Base-by-base conservation (phyloP, 2,888 invertebrate species). In the Agriopis aurantiaria region DNA sequence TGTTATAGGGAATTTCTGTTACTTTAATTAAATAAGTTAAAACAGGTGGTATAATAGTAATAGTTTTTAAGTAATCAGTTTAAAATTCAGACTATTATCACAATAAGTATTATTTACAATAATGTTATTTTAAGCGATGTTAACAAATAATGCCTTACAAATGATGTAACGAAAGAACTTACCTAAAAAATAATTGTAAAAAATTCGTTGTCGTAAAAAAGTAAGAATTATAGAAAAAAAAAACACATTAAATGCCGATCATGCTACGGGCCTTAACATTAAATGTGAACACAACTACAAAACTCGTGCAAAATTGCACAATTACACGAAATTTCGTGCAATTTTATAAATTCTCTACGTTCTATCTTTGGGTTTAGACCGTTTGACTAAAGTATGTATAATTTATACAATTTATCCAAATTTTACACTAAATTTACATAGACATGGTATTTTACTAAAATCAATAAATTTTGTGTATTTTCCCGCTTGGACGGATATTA, bases 401-500 rank as follows among this genome's bases (percentile, higher is more conserved):
- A 57, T 68, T 68, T 69, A 65, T 61, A 73, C 14, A 59, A 68
- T 69, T 71, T 60, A 65, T 67, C 76, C 72, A 59, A 78, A 82
- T 79, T 86, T 80, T 86, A 87, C 80, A 84, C 82, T 85, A 86
- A 82, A 77, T 86, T 84, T 88, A 87, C 81, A 85, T 78, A 86
- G 78, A 79, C 75, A 78, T 52, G 57, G 65, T 69, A 65, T 52
- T 82, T 80, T 80, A 80, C 81, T 79, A 85, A 85, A 86, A 80
- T 82, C 80, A 85, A 86, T 83, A 84, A 86, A 81, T 81, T 81
- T 81, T 83, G 83, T 85, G 82, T 85, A 78, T 84, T 85, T 64
- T 87, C 88, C 92, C 91, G 91, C 85, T 84, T 92, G 92, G 92
- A 92, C 92, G 92, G 91, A 91, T 84, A 85, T 86, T 84, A 88